Evolutionary conservation across 2,113 vertebrate genomes (phyloP), one percentile per base, ranked within the genome.

Genomic region (Nanger granti): DNA sequence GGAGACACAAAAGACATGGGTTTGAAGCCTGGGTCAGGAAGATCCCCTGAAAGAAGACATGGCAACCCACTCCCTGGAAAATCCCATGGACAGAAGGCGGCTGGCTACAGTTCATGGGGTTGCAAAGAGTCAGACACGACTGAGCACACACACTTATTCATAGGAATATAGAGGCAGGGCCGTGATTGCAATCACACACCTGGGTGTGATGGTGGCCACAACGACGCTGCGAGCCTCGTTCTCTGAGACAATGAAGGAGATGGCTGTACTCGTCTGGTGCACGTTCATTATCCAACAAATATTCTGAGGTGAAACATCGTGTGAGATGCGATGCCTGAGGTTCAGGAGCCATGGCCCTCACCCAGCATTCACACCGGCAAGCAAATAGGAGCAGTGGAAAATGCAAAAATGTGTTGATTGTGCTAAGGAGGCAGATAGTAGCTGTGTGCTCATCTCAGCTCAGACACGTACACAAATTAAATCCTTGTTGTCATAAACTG

Each of bases 191-290:
- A 1, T 60, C 49, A 31, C 34, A 41, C 76, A 18, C 49, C 22
- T 2, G 17, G 20, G 52, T 41, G 0, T 28, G 18, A 24, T 5
- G 3, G 55, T 15, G 3, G 49, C 11, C 41, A 31, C 28, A 14
- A 1, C 7, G 14, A 0, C 10, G 3, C 10, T 4, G 4, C 41
- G 24, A 54, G 6, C 47, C n/a, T 64, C 26, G 2, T 49, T 29
- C 13, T 11, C 93, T 8, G 44, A 60, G 34, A 7, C 28, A 34
- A 1, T 4, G 0, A 2, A 7, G 37, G 57, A 60, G 17, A 18
- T 2, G 29, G 28, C 28, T 49, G 3, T 8, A 0, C 52, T 52
- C 5, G 29, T 6, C 31, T 4, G 3, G 3, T 20, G 22, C 24
- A 22, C 10, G 2, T 13, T 87, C 52, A n/a, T 34, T n/a, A 6